These are phyloP conservation scores for Ridgeia piscesae DNA, from an alignment of 1,140 invertebrate genomes.

Conservation along the genomic window DNA sequence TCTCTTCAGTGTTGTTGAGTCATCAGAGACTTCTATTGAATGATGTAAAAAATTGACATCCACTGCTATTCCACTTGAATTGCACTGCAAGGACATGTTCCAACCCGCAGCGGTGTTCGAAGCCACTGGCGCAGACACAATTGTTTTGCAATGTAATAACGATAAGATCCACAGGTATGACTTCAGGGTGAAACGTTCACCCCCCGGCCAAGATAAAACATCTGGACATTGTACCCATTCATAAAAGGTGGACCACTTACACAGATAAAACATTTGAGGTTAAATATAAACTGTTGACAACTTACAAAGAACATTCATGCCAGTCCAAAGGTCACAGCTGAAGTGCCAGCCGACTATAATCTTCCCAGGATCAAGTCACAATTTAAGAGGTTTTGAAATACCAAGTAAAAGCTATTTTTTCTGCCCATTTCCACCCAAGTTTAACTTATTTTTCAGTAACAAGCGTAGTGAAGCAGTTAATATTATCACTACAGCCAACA, in stretches of 20 bases:
- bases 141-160: neutral
- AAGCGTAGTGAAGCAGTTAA: neutral
- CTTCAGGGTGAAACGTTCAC: neutral
- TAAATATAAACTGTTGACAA: neutral
- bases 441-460: neutral
- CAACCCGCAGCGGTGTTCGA: neutral
- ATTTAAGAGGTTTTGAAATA: neutral
- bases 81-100: neutral
- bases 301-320: neutral
- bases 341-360: neutral
- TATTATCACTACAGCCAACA: neutral
- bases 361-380: neutral
- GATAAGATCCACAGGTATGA: neutral
- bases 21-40: neutral
- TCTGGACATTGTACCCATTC: neutral
- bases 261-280: neutral
- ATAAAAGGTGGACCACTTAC: neutral
- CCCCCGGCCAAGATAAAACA: neutral
- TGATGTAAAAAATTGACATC: neutral
- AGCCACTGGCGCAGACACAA: neutral
- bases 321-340: neutral
- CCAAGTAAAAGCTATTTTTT: neutral
- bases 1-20: neutral
- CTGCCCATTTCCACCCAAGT: neutral
- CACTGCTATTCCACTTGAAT: neutral